These are phyloP conservation scores for Orthosia gothica DNA, from an alignment of 2,888 invertebrate species.

Conservation along the genomic window DNA sequence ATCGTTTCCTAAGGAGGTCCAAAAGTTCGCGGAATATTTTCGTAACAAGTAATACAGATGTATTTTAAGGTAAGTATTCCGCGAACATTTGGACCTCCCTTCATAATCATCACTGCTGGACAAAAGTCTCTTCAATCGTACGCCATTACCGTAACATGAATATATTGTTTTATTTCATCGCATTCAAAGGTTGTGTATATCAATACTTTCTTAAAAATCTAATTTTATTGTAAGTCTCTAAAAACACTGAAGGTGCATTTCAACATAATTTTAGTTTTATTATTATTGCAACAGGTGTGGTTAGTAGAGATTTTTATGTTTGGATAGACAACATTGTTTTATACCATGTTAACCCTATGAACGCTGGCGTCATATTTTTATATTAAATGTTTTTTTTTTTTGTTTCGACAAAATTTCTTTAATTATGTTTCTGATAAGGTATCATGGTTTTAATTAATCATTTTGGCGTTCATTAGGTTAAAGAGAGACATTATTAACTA, in stretches of 20 bases:
- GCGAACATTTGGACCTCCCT: no score
- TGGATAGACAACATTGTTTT: constrained; percentile 3
- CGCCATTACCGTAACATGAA: no score
- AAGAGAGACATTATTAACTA: constrained; percentile 38
- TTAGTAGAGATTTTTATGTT: constrained; percentile 25
- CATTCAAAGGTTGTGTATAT: neutral
- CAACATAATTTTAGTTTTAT: constrained; percentile 5
- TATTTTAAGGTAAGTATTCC: no score
- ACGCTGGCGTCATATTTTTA: constrained; percentile 11
- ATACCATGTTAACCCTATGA: constrained; percentile 34
- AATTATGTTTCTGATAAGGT: constrained; percentile 23
- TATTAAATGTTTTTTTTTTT: neutral
- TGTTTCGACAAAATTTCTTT: neutral
- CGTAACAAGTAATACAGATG: no score
- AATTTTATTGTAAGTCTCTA: neutral
- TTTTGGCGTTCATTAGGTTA: constrained; percentile 44
- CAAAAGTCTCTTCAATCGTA: neutral
- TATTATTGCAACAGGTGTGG: constrained; percentile 4
- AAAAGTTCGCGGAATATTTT: no score
- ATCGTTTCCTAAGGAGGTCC: neutral
- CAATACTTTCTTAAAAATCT: neutral
- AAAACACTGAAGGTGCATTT: constrained; percentile 16
- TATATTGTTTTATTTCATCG: neutral
- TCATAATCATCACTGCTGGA: neutral
- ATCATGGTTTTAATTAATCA: constrained; percentile 26